phyloP scores from a whole-genome alignment of 2,888 invertebrate genomes.

The Morpho helenor region DNA sequence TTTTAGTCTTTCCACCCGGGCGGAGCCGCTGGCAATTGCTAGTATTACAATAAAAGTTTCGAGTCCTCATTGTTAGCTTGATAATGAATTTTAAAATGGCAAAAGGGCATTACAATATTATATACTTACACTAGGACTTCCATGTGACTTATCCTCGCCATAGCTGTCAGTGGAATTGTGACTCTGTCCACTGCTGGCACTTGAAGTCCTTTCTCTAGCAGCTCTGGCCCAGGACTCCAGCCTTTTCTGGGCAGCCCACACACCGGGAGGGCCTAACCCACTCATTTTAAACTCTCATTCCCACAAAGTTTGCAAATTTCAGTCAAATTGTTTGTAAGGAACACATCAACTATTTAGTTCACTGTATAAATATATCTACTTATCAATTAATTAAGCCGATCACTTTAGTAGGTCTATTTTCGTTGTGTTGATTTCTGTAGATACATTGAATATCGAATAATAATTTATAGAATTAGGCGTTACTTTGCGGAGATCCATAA shows the following conservation, averaged over 20 bases:
- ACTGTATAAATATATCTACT: constrained; percentile 10
- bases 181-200: constrained; percentile 77
- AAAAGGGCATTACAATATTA: background rate
- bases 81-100: too few relatives aligned
- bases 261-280: constrained; percentile 85
- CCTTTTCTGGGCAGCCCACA: constrained; percentile 88
- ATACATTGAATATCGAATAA: background rate
- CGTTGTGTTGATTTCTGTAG: constrained; percentile 22
- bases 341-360: background rate
- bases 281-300: constrained; percentile 64
- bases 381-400: constrained; percentile 20
- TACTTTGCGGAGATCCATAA: too few relatives aligned
- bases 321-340: background rate
- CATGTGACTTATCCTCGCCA: constrained; percentile 71
- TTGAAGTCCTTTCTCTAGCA: constrained; percentile 82
- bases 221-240: constrained; percentile 88
- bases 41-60: too few relatives aligned
- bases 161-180: constrained; percentile 76
- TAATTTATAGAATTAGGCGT: too few relatives aligned
- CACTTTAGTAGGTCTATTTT: constrained; percentile 25
- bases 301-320: constrained; percentile 16
- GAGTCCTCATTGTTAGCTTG: too few relatives aligned
- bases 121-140: constrained; percentile 62
- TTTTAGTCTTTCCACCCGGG: too few relatives aligned
- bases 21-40: too few relatives aligned